These are phyloP conservation scores for Acrocephalus arundinaceus DNA, from an alignment of 2,113 vertebrate species.

Conservation along the genomic window DNA sequence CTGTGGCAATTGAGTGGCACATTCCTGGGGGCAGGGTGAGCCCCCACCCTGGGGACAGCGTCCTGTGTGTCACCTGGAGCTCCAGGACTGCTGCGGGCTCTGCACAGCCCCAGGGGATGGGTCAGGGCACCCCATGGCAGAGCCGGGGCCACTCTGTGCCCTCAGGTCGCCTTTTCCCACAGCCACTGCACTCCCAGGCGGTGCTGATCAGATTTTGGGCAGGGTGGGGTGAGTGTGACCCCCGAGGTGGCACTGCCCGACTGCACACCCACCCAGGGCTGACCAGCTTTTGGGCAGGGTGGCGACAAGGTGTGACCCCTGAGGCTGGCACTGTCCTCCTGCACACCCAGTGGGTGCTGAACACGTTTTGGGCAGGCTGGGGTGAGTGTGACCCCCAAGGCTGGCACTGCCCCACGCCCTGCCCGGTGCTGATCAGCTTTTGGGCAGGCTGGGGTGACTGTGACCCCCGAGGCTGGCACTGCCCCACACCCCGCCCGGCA, in stretches of 20 bases:
- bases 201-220: rapidly evolving
- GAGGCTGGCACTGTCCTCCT: no score
- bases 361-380: no score
- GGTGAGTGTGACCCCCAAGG: no score
- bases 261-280: no score
- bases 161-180: neutral
- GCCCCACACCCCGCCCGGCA: no score
- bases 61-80: neutral
- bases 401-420: no score
- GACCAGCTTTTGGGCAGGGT: no score
- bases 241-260: no score
- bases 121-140: neutral
- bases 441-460: neutral
- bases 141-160: neutral
- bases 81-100: neutral
- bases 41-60: neutral
- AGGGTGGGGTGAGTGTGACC: rapidly evolving
- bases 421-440: rapidly evolving
- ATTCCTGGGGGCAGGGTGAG: neutral
- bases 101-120: neutral
- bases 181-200: rapidly evolving
- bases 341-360: no score
- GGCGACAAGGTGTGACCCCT: no score
- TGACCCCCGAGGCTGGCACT: no score
- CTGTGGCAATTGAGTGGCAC: neutral